These are phyloP conservation scores for Astreopora myriophthalma DNA, from an alignment of 64 coral and sea anemone species.

Conservation along the genomic window DNA sequence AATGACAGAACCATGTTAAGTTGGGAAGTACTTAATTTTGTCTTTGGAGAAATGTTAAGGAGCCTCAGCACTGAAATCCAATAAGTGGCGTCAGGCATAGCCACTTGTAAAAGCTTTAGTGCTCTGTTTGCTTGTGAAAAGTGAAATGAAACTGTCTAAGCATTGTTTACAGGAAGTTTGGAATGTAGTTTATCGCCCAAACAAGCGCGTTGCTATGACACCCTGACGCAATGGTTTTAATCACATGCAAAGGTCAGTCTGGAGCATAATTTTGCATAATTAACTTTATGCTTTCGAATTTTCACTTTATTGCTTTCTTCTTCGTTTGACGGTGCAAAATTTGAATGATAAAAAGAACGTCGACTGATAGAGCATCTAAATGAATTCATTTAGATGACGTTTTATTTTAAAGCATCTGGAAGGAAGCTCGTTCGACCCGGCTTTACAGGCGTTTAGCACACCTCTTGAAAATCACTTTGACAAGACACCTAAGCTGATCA, in stretches of 20 bases:
- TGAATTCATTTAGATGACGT: background rate
- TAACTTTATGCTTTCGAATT: constrained; percentile 32
- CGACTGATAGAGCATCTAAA: background rate
- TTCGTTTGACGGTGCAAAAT: background rate
- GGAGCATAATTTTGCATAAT: constrained; percentile 39
- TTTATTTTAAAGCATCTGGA: background rate
- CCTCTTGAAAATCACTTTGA: background rate
- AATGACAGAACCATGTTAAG: background rate
- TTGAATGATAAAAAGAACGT: background rate
- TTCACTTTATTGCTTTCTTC: background rate
- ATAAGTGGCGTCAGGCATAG: background rate
- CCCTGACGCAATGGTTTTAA: constrained; percentile 36
- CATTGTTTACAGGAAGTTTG: constrained; percentile 11
- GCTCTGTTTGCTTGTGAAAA: constrained; percentile 17
- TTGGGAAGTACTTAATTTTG: background rate
- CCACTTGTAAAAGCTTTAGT: background rate
- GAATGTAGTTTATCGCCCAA: constrained; percentile 38
- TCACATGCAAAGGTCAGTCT: background rate
- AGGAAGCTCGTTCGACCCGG: background rate
- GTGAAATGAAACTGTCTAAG: background rate
- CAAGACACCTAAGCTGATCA: background rate
- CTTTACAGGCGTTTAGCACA: background rate
- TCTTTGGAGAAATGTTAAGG: background rate
- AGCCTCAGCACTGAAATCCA: background rate
- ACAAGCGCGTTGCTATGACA: constrained; percentile 12